Evolutionary conservation across 2,113 vertebrate genomes (phyloP).

Genomic region (Sebastes fasciatus): DNA sequence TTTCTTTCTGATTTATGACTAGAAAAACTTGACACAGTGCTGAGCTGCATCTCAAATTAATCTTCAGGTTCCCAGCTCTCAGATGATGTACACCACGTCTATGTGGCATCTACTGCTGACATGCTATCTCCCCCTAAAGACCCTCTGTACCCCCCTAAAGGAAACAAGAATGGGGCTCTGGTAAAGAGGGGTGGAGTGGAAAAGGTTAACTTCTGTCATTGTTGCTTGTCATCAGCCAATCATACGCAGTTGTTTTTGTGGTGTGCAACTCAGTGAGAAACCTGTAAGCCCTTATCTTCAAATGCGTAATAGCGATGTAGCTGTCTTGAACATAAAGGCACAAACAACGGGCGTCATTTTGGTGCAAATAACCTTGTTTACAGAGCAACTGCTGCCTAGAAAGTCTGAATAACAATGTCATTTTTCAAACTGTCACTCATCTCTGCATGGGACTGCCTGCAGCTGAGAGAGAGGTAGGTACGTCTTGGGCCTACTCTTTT

Average conservation of each 20-base stretch:
- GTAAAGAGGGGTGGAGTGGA: no score
- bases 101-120: no score
- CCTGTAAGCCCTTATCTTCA: constrained; percentile 37
- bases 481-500: constrained; percentile 50
- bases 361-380: constrained; percentile 75
- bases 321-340: constrained; percentile 45
- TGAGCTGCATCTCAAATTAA: no score
- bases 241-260: constrained; percentile 4
- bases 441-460: constrained; percentile 55
- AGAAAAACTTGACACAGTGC: no score
- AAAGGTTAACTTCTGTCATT: neutral
- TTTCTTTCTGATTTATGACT: no score
- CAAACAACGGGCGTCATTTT: constrained; percentile 32
- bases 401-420: constrained; percentile 71
- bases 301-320: constrained; percentile 29
- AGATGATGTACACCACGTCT: no score
- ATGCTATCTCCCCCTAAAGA: no score
- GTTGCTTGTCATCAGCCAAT: constrained; percentile 20
- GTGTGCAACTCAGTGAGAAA: constrained; percentile 7
- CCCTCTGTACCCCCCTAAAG: no score
- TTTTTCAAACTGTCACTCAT: constrained; percentile 74
- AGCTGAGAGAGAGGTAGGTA: constrained; percentile 54
- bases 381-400: constrained; percentile 37
- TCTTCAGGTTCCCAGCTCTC: no score
- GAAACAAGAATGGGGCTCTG: no score